Conservation (phyloP, 2,888 invertebrate species). For the Chloromyia formosa region DNA sequence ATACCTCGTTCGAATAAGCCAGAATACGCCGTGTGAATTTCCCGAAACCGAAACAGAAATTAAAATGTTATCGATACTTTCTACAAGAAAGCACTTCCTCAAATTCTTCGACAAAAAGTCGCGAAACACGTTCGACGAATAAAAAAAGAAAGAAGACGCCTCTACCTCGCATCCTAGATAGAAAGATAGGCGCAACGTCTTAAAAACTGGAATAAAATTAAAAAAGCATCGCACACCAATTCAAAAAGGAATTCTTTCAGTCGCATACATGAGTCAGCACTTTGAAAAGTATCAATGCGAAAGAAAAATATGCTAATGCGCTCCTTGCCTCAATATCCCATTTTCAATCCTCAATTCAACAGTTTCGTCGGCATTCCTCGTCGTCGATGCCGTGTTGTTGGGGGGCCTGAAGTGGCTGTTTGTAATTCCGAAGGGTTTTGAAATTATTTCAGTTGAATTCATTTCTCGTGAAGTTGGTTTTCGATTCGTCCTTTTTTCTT, state of each 20-base stretch:
- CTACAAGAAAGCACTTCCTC: too few relatives aligned
- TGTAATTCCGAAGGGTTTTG: conserved; percentile 50
- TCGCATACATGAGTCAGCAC: conserved; percentile 51
- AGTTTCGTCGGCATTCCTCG: conserved; percentile 31
- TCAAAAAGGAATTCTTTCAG: conserved; percentile 45
- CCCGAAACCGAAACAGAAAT: too few relatives aligned
- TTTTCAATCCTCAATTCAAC: conserved; percentile 36
- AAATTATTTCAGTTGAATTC: conserved; percentile 49
- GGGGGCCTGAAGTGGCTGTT: conserved; percentile 40
- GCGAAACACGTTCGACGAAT: not conserved
- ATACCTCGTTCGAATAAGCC: too few relatives aligned
- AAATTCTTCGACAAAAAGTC: not conserved
- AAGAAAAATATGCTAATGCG: conserved; percentile 49
- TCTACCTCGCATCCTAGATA: conserved; percentile 3
- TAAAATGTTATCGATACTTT: too few relatives aligned
- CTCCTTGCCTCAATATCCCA: not conserved
- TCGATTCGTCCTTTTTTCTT: conserved; percentile 43
- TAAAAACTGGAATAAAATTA: conserved; percentile 34
- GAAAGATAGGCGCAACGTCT: conserved; percentile 26
- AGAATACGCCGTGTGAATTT: too few relatives aligned
- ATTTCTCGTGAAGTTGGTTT: conserved; percentile 46
- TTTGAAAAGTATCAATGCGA: conserved; percentile 48
- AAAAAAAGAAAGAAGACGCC: not conserved
- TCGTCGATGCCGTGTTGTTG: too few relatives aligned
- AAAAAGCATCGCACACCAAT: conserved; percentile 47